phyloP scores from a whole-genome alignment of 2,888 invertebrate species.

The Brachypalpus laphriformis region DNA sequence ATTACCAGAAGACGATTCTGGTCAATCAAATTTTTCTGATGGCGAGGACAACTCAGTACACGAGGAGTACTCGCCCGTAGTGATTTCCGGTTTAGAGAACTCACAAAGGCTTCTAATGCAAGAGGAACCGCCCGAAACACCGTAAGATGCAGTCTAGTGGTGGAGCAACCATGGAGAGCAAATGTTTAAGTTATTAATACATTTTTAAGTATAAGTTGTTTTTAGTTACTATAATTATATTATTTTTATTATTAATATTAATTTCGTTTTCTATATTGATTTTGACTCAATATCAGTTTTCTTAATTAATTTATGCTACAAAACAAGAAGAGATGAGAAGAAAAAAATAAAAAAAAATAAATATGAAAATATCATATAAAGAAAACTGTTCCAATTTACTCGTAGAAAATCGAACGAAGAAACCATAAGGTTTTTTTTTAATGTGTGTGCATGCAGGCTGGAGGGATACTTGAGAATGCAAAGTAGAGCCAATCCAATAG shows the following conservation, averaged over 20 bases:
- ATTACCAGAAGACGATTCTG: slow-evolving; percentile 76
- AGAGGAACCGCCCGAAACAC: slow-evolving; percentile 82
- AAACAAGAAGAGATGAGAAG: background rate
- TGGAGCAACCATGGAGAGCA: slow-evolving; percentile 40
- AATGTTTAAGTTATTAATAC: slow-evolving; percentile 74
- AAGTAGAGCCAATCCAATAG: slow-evolving; percentile 60
- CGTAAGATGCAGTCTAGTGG: slow-evolving; percentile 75
- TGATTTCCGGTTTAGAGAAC: slow-evolving; percentile 77
- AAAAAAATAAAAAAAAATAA: background rate
- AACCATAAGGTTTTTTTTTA: slow-evolving; percentile 24
- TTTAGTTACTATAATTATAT: slow-evolving; percentile 73
- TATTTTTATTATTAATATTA: slow-evolving; percentile 70
- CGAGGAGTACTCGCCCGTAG: slow-evolving; percentile 79
- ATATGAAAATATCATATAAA: background rate
- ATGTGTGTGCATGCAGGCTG: slow-evolving; percentile 62
- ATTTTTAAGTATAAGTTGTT: slow-evolving; percentile 73
- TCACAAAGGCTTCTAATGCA: slow-evolving; percentile 81
- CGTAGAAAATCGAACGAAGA: slow-evolving; percentile 8
- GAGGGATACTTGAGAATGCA: slow-evolving; percentile 55
- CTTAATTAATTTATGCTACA: slow-evolving; percentile 60
- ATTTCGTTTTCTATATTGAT: slow-evolving; percentile 61
- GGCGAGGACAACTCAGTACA: slow-evolving; percentile 81
- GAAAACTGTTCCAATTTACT: slow-evolving; percentile 20
- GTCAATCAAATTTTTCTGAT: slow-evolving; percentile 58
- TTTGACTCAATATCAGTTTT: slow-evolving; percentile 48